Conservation (phyloP, 2,888 invertebrate genomes). For the Eulithis testata region DNA sequence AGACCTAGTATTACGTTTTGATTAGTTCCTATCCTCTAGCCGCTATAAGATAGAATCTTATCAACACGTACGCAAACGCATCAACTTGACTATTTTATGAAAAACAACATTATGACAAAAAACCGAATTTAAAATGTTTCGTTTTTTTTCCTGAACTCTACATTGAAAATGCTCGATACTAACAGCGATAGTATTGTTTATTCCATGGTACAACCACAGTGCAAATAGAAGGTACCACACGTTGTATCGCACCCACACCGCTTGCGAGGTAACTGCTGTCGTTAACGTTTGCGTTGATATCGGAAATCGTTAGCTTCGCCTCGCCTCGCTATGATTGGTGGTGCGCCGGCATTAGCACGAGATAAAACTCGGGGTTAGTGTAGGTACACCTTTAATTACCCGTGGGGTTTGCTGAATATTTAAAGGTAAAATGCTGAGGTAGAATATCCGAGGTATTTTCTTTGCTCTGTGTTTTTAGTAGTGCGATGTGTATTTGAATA, state of each 20-base stretch:
- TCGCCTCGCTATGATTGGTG: constrained; percentile 71
- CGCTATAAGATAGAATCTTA: no score
- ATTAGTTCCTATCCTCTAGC: no score
- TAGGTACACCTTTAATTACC: constrained; percentile 33
- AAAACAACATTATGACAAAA: no score
- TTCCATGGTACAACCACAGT: constrained; percentile 8
- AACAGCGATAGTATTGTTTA: neutral
- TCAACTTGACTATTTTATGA: no score
- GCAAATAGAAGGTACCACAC: constrained; percentile 7
- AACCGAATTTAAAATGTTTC: no score
- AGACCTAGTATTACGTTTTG: no score
- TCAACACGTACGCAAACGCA: no score
- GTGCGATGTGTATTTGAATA: no score
- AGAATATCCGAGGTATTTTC: neutral
- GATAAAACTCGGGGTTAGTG: constrained; percentile 50
- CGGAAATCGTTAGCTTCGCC: constrained; percentile 71
- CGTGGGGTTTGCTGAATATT: constrained; percentile 30
- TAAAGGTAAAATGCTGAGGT: constrained; percentile 8
- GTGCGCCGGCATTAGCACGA: constrained; percentile 51
- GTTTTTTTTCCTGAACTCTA: no score
- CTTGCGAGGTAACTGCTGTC: constrained; percentile 61
- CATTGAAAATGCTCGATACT: neutral
- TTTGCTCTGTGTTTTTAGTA: no score
- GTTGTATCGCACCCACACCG: constrained; percentile 61
- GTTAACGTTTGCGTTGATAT: constrained; percentile 65